phyloP scores from a whole-genome alignment of 2,113 vertebrate genomes.

The Caranx melampygus region DNA sequence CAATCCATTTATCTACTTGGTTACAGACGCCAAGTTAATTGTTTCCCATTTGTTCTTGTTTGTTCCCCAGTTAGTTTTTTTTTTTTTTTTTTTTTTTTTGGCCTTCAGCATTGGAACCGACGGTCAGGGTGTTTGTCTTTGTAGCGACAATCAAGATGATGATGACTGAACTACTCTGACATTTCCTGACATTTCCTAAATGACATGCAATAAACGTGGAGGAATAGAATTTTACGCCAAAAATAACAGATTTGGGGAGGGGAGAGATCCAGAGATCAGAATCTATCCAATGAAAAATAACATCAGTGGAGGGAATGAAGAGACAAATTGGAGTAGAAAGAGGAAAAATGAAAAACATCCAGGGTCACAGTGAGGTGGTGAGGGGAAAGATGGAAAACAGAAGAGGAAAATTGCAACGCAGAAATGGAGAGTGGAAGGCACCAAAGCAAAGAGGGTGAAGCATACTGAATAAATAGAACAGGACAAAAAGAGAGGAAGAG shows the following conservation, averaged over 20 bases:
- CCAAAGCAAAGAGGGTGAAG: conserved; percentile 45
- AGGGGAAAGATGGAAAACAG: conserved; percentile 48
- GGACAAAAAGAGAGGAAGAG: conserved; percentile 28
- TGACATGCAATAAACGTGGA: neutral
- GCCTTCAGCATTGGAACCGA: neutral
- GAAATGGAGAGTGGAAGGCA: conserved; percentile 51
- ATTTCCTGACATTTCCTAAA: neutral
- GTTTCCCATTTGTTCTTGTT: conserved; percentile 29
- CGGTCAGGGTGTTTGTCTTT: neutral
- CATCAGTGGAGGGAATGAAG: conserved; percentile 39
- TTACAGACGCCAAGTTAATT: conserved; percentile 40
- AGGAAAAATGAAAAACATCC: conserved; percentile 63
- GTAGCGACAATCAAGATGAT: neutral
- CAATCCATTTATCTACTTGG: conserved; percentile 38
- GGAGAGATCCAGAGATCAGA: conserved; percentile 6
- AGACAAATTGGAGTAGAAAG: conserved; percentile 58
- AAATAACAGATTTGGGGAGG: conserved; percentile 2
- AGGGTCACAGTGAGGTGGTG: conserved; percentile 52
- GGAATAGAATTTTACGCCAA: neutral
- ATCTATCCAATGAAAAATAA: conserved; percentile 3
- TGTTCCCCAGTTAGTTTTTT: neutral
- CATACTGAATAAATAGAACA: conserved; percentile 49
- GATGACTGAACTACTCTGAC: neutral
- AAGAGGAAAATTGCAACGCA: conserved; percentile 61
- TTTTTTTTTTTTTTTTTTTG: neutral